Conservation (phyloP, 2,113 vertebrate genomes). For the Gracilinanus agilis region DNA sequence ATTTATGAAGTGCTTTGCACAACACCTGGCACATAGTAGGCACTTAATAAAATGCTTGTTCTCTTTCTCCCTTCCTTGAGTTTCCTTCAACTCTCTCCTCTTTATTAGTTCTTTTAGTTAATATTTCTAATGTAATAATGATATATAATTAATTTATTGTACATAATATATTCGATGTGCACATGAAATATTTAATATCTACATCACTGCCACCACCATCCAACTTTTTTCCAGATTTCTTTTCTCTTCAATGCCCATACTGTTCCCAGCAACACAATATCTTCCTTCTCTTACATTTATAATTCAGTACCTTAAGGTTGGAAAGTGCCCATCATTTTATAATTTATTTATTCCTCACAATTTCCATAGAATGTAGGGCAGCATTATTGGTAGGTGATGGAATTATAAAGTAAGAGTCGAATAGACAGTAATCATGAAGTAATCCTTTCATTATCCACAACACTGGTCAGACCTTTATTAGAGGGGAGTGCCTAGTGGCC, state of each 20-base stretch:
- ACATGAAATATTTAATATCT: background rate
- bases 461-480: background rate
- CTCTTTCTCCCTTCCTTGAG: background rate
- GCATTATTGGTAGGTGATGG: background rate
- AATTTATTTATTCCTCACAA: background rate
- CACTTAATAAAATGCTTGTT: background rate
- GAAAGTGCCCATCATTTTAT: background rate
- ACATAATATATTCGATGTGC: background rate
- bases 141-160: background rate
- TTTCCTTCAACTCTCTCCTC: background rate
- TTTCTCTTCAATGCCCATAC: background rate
- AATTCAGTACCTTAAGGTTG: background rate
- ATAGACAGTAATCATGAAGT: background rate
- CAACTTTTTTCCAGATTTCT: conserved; percentile 8
- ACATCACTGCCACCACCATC: background rate
- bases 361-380: background rate
- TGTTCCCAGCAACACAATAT: conserved; percentile 5
- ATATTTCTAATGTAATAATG: background rate
- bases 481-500: background rate
- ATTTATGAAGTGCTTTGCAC: background rate
- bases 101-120: background rate
- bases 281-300: background rate
- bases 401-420: background rate
- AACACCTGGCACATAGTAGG: background rate
- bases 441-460: background rate